These are phyloP conservation scores for Drosophila lowei DNA, from an alignment of 1,140 invertebrate genomes.

Conservation along the genomic window DNA sequence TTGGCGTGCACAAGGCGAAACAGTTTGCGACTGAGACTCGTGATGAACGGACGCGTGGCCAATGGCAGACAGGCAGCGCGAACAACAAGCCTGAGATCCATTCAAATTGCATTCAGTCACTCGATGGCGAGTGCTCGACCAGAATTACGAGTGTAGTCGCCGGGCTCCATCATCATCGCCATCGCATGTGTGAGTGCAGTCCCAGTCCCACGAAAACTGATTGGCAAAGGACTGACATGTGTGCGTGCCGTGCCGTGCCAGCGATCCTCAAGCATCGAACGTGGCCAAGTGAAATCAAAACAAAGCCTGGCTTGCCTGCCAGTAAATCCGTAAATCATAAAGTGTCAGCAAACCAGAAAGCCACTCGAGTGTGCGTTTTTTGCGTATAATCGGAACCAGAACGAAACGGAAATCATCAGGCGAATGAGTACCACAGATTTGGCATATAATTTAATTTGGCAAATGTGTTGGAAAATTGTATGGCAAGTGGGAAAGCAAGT, in stretches of 20 bases:
- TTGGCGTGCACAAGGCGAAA: slow-evolving; percentile 46
- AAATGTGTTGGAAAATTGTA: slow-evolving; percentile 81
- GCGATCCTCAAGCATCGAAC: slow-evolving; percentile 36
- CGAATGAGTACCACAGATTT: slow-evolving; percentile 27
- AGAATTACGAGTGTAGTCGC: slow-evolving; percentile 26
- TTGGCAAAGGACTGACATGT: neutral
- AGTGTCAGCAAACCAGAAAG: slow-evolving; percentile 60
- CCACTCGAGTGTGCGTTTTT: slow-evolving; percentile 69
- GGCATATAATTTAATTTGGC: slow-evolving; percentile 75
- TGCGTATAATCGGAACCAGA: slow-evolving; percentile 50
- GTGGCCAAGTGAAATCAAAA: slow-evolving; percentile 23
- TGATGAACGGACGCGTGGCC: slow-evolving; percentile 74
- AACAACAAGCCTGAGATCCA: slow-evolving; percentile 23
- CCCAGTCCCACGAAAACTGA: neutral
- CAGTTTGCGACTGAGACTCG: slow-evolving; percentile 79
- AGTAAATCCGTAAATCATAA: slow-evolving; percentile 54
- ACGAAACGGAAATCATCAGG: slow-evolving; percentile 6
- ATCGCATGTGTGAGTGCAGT: no score
- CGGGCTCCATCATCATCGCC: no score
- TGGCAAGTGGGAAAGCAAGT: slow-evolving; percentile 25
- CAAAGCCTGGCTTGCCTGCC: slow-evolving; percentile 5
- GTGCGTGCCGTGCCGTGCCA: slow-evolving; percentile 36
- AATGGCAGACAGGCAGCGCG: slow-evolving; percentile 64
- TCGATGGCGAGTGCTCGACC: slow-evolving; percentile 37
- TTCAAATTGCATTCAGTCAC: slow-evolving; percentile 33